A percentile compares a stretch with the other conserved stretches of the same genome.
phyloP scores from a whole-genome alignment of 2,797 vertebrate species.

The Alauda arvensis region DNA sequence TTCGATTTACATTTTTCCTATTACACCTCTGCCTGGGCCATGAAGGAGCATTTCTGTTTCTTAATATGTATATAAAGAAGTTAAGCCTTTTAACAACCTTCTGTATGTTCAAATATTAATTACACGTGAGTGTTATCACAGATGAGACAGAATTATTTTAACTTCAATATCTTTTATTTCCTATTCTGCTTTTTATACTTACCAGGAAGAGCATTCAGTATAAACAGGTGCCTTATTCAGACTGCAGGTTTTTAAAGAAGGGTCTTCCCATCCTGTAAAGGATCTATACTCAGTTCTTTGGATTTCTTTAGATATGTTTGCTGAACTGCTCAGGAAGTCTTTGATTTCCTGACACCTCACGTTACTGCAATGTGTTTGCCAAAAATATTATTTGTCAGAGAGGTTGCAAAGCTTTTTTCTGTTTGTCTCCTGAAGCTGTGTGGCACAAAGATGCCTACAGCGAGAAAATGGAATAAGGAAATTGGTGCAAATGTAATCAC shows the following conservation, averaged over 20 bases:
- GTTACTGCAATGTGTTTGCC: conserved; percentile 43
- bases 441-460: conserved; percentile 18
- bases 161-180: not conserved
- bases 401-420: conserved; percentile 19
- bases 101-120: not conserved
- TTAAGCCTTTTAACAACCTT: not conserved
- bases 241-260: conserved; percentile 17
- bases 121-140: not conserved
- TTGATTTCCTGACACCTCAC: conserved; percentile 56
- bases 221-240: conserved; percentile 41
- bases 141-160: not conserved
- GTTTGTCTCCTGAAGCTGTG: conserved; percentile 31
- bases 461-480: conserved; percentile 34
- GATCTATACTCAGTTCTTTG: conserved; percentile 18
- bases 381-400: conserved; percentile 48
- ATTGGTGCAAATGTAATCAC: conserved; percentile 36
- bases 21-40: not conserved
- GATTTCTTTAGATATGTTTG: conserved; percentile 55
- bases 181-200: not conserved
- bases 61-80: not conserved
- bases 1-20: not conserved
- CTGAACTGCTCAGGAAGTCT: conserved; percentile 54
- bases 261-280: conserved; percentile 34
- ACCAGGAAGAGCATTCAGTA: not conserved
- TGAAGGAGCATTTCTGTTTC: not conserved